A percentile compares a stretch with the other conserved stretches of the same genome.
phyloP scores from a whole-genome alignment of 2,797 vertebrate genomes.

The Synanceia verrucosa region DNA sequence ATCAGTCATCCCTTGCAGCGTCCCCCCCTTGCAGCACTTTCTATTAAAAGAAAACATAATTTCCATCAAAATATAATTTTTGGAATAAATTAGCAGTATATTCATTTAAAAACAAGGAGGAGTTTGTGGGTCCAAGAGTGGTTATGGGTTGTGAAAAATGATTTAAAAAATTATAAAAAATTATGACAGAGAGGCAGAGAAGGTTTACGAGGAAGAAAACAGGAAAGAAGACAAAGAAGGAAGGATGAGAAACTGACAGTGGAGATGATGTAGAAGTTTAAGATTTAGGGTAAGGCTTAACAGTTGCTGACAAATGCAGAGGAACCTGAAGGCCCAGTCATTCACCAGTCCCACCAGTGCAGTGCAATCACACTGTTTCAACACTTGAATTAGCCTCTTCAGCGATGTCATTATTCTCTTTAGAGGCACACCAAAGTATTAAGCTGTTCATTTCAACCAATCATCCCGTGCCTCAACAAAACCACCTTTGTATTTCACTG shows the following conservation, averaged over 20 bases:
- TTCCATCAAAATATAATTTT: background rate
- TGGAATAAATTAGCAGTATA: background rate
- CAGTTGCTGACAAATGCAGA: constrained; percentile 1
- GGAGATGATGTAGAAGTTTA: background rate
- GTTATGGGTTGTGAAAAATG: background rate
- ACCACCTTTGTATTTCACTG: constrained; percentile 65
- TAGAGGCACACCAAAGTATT: constrained; percentile 42
- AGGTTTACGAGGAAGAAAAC: background rate
- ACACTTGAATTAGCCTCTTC: constrained; percentile 40
- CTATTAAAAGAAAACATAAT: background rate
- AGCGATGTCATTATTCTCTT: constrained; percentile 46
- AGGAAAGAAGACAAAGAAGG: background rate
- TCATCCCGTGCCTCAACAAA: constrained; percentile 51
- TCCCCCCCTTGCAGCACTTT: background rate
- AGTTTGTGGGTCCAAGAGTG: background rate
- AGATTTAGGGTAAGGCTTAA: background rate
- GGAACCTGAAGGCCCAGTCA: constrained; percentile 18
- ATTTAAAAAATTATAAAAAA: background rate
- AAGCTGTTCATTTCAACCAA: constrained; percentile 52
- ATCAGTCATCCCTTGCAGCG: background rate
- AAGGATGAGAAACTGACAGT: background rate
- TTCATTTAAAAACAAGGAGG: background rate
- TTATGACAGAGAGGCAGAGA: background rate
- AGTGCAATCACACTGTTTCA: constrained; percentile 29
- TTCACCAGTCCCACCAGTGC: constrained; percentile 2